These are phyloP conservation scores for Brachionus rotundiformis DNA, from an alignment of 1,140 invertebrate genomes.

Conservation along the genomic window DNA sequence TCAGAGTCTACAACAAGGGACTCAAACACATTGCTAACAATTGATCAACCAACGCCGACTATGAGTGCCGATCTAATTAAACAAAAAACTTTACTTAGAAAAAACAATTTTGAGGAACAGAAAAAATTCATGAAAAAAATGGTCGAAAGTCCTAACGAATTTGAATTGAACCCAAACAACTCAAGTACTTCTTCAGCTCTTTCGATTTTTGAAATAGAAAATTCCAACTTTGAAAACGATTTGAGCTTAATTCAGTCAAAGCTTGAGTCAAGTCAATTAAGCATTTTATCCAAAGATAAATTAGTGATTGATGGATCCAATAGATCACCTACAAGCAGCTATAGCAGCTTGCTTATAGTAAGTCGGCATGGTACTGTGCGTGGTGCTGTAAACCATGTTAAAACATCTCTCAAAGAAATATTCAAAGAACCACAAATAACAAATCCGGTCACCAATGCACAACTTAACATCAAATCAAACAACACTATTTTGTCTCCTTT, in stretches of 20 bases:
- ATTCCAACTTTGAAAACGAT: background rate
- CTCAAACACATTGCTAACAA: background rate
- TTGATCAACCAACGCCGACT: background rate
- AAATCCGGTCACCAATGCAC: conserved; percentile 42
- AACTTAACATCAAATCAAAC: conserved; percentile 28
- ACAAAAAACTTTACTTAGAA: conserved; percentile 21
- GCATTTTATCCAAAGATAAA: conserved; percentile 32
- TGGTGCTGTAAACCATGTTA: conserved; percentile 27
- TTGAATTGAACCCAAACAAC: background rate
- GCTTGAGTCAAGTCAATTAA: conserved; percentile 29
- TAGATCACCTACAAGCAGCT: background rate
- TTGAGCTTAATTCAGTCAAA: conserved; percentile 29
- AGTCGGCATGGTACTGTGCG: conserved; percentile 50
- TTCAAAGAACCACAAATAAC: conserved; percentile 45
- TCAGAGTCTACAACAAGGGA: background rate
- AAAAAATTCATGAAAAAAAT: conserved; percentile 30
- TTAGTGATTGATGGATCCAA: background rate
- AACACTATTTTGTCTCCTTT: background rate
- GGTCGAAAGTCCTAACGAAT: background rate
- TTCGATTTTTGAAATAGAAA: conserved; percentile 3
- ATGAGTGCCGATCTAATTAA: conserved; percentile 3
- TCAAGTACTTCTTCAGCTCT: background rate
- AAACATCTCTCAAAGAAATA: conserved; percentile 47
- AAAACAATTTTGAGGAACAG: conserved; percentile 39
- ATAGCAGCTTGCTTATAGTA: conserved; percentile 3